phyloP scores from a whole-genome alignment of 2,113 vertebrate species.

The Mohoua ochrocephala region DNA sequence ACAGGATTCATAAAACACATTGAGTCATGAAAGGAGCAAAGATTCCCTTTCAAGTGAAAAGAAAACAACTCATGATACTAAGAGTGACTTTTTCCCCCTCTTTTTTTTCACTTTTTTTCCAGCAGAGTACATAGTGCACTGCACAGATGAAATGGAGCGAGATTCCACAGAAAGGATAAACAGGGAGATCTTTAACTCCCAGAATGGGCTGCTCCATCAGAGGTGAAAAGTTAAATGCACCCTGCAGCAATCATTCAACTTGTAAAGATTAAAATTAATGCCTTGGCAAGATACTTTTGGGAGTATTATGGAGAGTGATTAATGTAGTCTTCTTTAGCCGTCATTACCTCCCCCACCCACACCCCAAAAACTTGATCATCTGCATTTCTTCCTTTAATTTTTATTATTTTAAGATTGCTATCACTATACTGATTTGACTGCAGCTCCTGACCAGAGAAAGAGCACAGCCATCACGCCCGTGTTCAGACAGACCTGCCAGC shows the following conservation, averaged over 20 bases:
- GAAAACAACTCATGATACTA: background rate
- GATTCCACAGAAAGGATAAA: slow-evolving; percentile 45
- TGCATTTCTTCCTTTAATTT: slow-evolving; percentile 36
- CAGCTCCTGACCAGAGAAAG: background rate
- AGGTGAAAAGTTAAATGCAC: slow-evolving; percentile 54
- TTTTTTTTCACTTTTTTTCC: background rate
- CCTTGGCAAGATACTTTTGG: slow-evolving; percentile 55
- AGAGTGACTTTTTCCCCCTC: background rate
- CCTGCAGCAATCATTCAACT: slow-evolving; percentile 27
- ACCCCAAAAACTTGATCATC: background rate
- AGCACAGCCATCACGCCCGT: background rate
- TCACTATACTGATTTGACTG: background rate
- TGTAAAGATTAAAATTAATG: slow-evolving; percentile 67
- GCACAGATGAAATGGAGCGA: background rate
- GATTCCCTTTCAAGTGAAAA: slow-evolving; percentile 60
- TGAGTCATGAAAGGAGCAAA: slow-evolving; percentile 50
- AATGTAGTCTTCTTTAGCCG: background rate
- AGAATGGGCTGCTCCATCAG: background rate
- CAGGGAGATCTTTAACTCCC: slow-evolving; percentile 30
- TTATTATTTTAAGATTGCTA: slow-evolving; percentile 32
- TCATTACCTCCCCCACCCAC: background rate
- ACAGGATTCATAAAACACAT: slow-evolving; percentile 25
- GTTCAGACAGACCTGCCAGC: background rate
- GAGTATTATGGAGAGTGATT: slow-evolving; percentile 55
- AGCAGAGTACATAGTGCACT: background rate